phyloP scores from a whole-genome alignment of 2,797 vertebrate genomes.

The Novumbra hubbsi region DNA sequence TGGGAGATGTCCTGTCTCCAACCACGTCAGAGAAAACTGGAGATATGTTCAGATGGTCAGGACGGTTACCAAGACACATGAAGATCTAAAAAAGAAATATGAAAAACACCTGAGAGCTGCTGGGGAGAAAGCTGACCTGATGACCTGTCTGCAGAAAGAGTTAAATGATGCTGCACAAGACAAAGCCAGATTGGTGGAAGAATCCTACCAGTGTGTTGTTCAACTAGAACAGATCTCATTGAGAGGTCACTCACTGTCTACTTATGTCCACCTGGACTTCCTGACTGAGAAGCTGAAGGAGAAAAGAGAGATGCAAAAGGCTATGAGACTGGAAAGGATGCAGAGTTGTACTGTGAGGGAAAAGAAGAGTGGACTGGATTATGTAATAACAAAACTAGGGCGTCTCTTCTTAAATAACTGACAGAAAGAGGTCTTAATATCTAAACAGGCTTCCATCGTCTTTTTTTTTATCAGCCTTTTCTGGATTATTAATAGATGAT shows the following conservation, averaged over 20 bases:
- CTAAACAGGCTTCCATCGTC: too few species aligned
- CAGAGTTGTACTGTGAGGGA: too few species aligned
- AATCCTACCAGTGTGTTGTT: not conserved
- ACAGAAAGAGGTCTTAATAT: too few species aligned
- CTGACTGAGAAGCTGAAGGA: constrained; percentile 1
- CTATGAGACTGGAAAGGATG: not conserved
- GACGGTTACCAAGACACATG: constrained; percentile 6
- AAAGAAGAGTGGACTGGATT: too few species aligned
- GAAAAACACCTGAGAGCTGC: not conserved
- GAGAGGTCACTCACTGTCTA: not conserved
- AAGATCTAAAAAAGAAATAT: constrained; percentile 29
- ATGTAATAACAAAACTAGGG: too few species aligned
- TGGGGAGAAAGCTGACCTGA: not conserved
- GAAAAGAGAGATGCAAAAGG: not conserved
- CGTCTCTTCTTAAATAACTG: too few species aligned
- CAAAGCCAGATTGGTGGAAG: not conserved
- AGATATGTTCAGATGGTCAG: not conserved
- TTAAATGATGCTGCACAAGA: not conserved
- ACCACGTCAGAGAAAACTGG: constrained; percentile 7
- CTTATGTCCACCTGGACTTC: not conserved
- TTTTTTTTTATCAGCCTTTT: too few species aligned
- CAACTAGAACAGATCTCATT: constrained; percentile 11
- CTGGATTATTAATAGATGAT: too few species aligned
- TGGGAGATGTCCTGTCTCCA: not conserved
- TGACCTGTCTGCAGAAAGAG: not conserved